Conservation (phyloP, 23 tunicate genomes). For the Styela plicata region DNA sequence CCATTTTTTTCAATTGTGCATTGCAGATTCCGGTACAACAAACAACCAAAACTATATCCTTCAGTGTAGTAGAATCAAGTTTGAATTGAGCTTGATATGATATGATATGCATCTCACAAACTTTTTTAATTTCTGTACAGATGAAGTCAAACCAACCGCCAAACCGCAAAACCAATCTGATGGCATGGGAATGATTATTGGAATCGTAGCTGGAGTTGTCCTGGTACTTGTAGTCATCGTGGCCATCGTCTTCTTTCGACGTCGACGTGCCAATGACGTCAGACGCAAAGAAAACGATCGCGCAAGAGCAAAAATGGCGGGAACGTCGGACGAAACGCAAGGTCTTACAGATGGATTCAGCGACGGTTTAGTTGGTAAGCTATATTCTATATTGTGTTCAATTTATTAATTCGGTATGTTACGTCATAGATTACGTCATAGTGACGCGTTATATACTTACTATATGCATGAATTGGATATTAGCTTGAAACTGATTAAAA, state of each 20-base stretch:
- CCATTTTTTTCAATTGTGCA: too few species aligned
- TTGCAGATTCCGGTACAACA: too few species aligned
- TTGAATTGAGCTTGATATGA: too few species aligned
- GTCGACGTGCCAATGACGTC: not conserved
- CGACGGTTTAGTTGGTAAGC: constrained; percentile 17
- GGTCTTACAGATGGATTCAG: not conserved
- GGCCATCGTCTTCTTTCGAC: not conserved
- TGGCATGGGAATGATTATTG: constrained; percentile 11
- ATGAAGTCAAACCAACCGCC: not conserved
- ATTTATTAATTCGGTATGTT: too few species aligned
- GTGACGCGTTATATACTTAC: too few species aligned
- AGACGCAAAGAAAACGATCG: constrained; percentile 1
- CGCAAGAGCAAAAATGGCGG: constrained; percentile 8
- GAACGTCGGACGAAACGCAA: constrained; percentile 15
- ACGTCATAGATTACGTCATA: too few species aligned
- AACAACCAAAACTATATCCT: too few species aligned
- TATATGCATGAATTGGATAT: too few species aligned
- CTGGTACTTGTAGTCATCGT: constrained; percentile 12
- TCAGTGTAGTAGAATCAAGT: too few species aligned
- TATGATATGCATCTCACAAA: too few species aligned
- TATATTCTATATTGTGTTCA: too few species aligned
- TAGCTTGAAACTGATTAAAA: too few species aligned
- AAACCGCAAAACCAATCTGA: not conserved
- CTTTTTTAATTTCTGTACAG: not conserved
- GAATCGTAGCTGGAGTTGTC: constrained; percentile 30